Base-by-base conservation (phyloP, 2,888 invertebrate species). In the Peribatodes rhomboidaria region DNA sequence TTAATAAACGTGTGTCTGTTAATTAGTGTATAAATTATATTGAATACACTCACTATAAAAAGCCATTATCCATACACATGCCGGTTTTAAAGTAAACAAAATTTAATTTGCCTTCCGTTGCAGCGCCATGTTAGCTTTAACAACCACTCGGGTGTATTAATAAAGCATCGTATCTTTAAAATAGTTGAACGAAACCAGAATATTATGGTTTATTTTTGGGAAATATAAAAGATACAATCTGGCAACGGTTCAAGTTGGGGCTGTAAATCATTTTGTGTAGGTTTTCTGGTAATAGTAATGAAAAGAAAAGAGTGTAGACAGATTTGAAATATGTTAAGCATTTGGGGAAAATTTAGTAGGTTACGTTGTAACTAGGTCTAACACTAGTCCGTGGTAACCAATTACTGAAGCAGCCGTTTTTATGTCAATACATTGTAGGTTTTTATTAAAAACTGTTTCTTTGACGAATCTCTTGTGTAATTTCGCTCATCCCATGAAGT, bases 231-330 rank as follows among this genome's bases (percentile, higher is more conserved):
- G 69, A 65, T 66, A 68, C 67, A 69, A 52, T 69, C 56, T 73
- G 72, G 72, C 72, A 71, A 52, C 54, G 33, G 54, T 69, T 73
- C 72, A 73, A 73, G 65, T 57, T 61, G 33, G 68, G 66, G 50
- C 62, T 35, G 65, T 73, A 71, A 69, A 73, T 71, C 68, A 69
- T 67, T 33, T 33, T 14, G 65, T 64, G 65, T 70, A 67, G 65
- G 66, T 69, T 70, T 62, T 59, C 56, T 64, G 41, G 53, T 69
- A 69, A 63, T 67, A 69, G 39, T 57, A 57, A 65, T 65, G 61
- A 64, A 67, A 68, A 66, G 37, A 61, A 62, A 60, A 50, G 61
- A 64, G 59, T 62, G 50, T 13, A 56, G 46, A 56, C 39, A 65
- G 55, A 39, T 60, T 52, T 65, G 56, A 56, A 60, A 41, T 60